Percentiles rank a stretch among this genome's conserved stretches.
These are phyloP conservation scores for Erebia aethiops DNA, from an alignment of 2,888 invertebrate genomes.

Conservation along the genomic window DNA sequence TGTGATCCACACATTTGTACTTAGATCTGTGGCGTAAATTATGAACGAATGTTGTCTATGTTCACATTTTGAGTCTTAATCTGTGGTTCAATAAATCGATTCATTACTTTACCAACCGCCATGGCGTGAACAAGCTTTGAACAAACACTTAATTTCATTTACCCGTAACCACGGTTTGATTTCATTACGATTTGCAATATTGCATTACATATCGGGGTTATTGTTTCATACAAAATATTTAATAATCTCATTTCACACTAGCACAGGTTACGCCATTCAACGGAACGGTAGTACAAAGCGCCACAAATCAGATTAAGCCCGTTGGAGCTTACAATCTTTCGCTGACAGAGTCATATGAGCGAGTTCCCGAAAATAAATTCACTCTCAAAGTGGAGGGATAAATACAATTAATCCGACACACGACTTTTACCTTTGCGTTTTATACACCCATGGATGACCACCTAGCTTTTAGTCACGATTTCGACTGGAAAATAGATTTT, in stretches of 20 bases:
- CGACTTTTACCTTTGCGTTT: conserved; percentile 29
- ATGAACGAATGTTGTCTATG: no score
- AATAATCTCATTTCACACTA: not conserved
- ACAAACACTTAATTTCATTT: no score
- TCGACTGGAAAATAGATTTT: not conserved
- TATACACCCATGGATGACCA: not conserved
- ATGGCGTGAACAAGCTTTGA: no score
- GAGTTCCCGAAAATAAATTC: conserved; percentile 31
- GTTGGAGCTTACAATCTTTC: not conserved
- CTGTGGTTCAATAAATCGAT: no score
- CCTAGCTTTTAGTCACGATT: not conserved
- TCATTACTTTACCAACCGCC: no score
- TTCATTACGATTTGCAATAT: no score
- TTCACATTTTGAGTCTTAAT: no score
- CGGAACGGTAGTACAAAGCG: not conserved
- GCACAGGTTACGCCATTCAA: not conserved
- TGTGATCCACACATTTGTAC: no score
- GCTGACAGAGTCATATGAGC: not conserved
- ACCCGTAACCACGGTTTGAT: no score
- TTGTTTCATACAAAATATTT: no score
- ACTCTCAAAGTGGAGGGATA: conserved; percentile 31
- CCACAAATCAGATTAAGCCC: conserved; percentile 3
- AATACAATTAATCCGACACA: conserved; percentile 39
- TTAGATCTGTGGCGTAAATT: no score
- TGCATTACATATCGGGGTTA: no score